These are phyloP conservation scores for Lepidocyrtinus sp. DNA, from an alignment of 2,888 invertebrate species.

Conservation along the genomic window DNA sequence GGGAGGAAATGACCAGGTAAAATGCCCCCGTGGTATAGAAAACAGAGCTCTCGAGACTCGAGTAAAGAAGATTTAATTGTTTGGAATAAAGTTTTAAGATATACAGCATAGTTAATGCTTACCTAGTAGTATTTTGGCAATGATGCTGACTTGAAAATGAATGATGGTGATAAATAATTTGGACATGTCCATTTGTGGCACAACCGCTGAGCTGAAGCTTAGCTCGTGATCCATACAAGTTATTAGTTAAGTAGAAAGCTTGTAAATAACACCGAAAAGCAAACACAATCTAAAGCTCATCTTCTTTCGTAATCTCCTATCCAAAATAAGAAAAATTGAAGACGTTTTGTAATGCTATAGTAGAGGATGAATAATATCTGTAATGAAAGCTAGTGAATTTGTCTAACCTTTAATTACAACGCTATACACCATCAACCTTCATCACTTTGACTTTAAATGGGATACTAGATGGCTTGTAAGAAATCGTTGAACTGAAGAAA, in stretches of 20 bases:
- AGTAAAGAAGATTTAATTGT: background rate
- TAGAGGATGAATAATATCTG: conserved; percentile 33
- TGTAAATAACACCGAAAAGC: conserved; percentile 10
- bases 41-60: background rate
- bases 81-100: conserved; percentile 2
- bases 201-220: conserved; percentile 54
- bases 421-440: conserved; percentile 11
- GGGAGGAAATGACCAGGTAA: conserved; percentile 49
- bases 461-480: conserved; percentile 36
- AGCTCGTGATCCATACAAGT: conserved; percentile 15
- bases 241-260: conserved; percentile 25
- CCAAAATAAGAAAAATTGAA: conserved; percentile 9
- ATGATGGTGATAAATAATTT: conserved; percentile 35
- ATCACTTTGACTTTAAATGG: conserved; percentile 36
- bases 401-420: conserved; percentile 60
- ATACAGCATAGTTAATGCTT: background rate
- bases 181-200: conserved; percentile 56
- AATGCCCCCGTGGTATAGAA: no score
- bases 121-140: background rate
- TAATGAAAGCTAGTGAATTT: conserved; percentile 55
- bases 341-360: conserved; percentile 1
- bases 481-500: conserved; percentile 18
- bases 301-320: conserved; percentile 8
- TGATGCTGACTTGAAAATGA: background rate
- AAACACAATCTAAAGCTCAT: no score